Evolutionary conservation across 1,140 invertebrate species (phyloP).

Genomic region (Zaprionus ornatus): DNA sequence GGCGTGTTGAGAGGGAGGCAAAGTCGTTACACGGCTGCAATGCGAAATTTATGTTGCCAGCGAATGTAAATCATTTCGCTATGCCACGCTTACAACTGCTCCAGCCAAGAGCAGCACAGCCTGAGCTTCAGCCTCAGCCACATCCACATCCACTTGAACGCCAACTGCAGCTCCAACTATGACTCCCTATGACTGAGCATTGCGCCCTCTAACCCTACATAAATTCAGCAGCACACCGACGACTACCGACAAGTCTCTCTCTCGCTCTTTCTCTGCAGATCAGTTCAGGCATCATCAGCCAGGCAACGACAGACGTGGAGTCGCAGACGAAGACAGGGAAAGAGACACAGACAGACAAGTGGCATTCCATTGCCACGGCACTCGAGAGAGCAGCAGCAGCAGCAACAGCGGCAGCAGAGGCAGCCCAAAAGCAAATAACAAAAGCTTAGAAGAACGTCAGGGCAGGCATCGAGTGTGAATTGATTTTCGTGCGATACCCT

Average conservation of each 20-base stretch:
- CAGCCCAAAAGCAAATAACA: conserved; percentile 71
- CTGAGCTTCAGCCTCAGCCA: not conserved
- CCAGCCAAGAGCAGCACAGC: conserved; percentile 1
- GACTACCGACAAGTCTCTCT: conserved; percentile 27
- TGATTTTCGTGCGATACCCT: conserved; percentile 62
- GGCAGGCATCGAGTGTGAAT: conserved; percentile 77
- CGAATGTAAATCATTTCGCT: conserved; percentile 83
- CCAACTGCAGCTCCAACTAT: conserved; percentile 29
- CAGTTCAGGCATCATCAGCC: conserved; percentile 38
- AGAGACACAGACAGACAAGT: conserved; percentile 70
- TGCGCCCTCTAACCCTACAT: conserved; percentile 82
- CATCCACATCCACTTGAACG: conserved; percentile 17
- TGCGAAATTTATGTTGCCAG: conserved; percentile 57
- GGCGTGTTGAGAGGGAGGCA: conserved; percentile 6
- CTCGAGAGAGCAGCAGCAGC: conserved; percentile 42
- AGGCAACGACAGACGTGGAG: conserved; percentile 2
- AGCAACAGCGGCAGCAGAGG: conserved; percentile 16
- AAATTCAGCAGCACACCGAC: conserved; percentile 65
- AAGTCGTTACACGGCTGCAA: conserved; percentile 69
- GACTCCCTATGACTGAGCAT: conserved; percentile 60
- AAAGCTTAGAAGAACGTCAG: conserved; percentile 62
- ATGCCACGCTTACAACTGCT: conserved; percentile 71
- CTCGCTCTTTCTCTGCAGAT: not conserved
- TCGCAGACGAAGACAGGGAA: not conserved
- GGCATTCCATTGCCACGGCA: conserved; percentile 77